A percentile compares a stretch with the other conserved stretches of the same genome.
Conservation (phyloP, 2,888 invertebrate species). For the Neria commutata region DNA sequence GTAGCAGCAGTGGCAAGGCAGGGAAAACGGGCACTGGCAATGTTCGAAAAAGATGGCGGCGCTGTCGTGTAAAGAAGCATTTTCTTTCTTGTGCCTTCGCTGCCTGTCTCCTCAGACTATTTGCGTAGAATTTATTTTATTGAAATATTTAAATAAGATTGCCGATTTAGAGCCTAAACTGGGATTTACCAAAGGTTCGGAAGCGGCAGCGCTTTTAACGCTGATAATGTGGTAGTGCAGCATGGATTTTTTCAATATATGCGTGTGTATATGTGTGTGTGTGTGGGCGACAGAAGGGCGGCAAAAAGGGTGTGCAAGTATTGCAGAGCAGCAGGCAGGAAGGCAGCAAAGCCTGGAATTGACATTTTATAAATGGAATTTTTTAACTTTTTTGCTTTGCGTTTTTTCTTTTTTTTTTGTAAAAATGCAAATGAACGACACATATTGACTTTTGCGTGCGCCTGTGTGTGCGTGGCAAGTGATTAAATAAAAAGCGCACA, state of each 20-base stretch:
- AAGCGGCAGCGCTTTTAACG: background rate
- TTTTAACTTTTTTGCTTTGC: conserved; percentile 3
- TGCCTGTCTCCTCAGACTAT: background rate
- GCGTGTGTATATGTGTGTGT: conserved; percentile 24
- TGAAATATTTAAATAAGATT: conserved; percentile 59
- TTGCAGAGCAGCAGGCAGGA: background rate
- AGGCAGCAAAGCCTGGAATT: conserved; percentile 45
- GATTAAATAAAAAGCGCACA: too few relatives aligned
- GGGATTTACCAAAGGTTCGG: conserved; percentile 38
- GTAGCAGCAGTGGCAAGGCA: background rate
- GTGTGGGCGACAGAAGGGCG: background rate
- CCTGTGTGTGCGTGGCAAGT: too few relatives aligned
- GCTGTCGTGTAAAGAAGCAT: background rate
- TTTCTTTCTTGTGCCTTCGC: conserved; percentile 17
- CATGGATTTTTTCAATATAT: too few relatives aligned
- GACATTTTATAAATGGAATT: conserved; percentile 53
- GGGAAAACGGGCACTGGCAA: background rate
- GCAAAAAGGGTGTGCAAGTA: background rate
- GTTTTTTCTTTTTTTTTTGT: conserved; percentile 23
- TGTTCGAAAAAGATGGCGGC: background rate
- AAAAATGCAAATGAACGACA: conserved; percentile 9
- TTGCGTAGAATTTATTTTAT: conserved; percentile 52
- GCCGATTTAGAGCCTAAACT: conserved; percentile 52
- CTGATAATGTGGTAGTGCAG: too few relatives aligned
- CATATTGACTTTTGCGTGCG: too few relatives aligned